A percentile compares a stretch with the other conserved stretches of the same genome.
Evolutionary conservation across 2,888 invertebrate genomes (phyloP).

Genomic region (Pimpla rufipes): DNA sequence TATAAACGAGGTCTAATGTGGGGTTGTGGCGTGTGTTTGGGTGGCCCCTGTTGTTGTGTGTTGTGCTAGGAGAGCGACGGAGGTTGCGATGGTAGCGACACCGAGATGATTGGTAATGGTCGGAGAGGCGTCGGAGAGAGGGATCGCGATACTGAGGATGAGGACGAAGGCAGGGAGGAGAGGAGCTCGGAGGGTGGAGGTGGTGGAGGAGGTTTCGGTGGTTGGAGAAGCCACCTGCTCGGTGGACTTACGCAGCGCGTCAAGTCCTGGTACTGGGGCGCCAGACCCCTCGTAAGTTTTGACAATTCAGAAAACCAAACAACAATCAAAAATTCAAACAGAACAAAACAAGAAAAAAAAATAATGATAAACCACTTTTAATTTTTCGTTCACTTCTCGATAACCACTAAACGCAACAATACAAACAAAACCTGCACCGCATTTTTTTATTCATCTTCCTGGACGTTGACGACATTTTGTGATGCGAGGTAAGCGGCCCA

Average conservation of each 20-base stretch:
- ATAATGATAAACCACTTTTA: neutral
- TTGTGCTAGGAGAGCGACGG: constrained; percentile 83
- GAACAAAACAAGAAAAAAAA: constrained; percentile 5
- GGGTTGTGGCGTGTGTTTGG: constrained; percentile 71
- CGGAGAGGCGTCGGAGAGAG: constrained; percentile 78
- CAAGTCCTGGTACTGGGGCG: constrained; percentile 98
- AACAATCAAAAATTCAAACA: constrained; percentile 35
- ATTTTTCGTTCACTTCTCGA: no score
- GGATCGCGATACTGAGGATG: constrained; percentile 84
- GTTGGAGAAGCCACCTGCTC: constrained; percentile 95
- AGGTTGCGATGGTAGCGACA: constrained; percentile 85
- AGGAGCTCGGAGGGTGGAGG: constrained; percentile 84
- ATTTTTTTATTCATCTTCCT: constrained; percentile 36
- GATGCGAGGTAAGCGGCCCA: no score
- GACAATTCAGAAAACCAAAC: constrained; percentile 45
- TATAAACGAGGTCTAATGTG: constrained; percentile 65
- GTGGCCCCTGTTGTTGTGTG: constrained; percentile 71
- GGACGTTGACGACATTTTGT: constrained; percentile 1
- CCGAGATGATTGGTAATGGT: constrained; percentile 85
- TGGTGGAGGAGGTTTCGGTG: constrained; percentile 88
- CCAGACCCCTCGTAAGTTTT: constrained; percentile 96
- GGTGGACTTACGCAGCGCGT: constrained; percentile 98
- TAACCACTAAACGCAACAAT: constrained; percentile 5
- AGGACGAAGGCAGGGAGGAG: constrained; percentile 84
- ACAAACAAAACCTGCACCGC: constrained; percentile 44